These are phyloP conservation scores for Campoletis sonorensis DNA, from an alignment of 1,140 invertebrate species.

Conservation along the genomic window DNA sequence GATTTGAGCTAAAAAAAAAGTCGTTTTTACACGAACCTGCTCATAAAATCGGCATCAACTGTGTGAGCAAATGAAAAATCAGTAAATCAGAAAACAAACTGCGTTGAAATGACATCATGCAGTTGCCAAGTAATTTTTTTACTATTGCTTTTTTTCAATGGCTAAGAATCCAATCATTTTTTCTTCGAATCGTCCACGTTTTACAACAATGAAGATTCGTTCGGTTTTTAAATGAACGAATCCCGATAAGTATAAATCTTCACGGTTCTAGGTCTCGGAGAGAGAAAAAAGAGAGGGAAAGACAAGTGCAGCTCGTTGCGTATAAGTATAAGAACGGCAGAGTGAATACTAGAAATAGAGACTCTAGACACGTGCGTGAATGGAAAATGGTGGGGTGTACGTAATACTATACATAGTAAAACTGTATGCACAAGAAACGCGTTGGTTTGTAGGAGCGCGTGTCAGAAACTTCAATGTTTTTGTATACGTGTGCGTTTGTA, in stretches of 20 bases:
- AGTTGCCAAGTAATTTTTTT: too few relatives aligned
- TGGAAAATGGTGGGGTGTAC: constrained; percentile 15
- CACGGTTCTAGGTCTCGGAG: background rate
- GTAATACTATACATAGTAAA: constrained; percentile 14
- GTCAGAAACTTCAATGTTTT: constrained; percentile 4
- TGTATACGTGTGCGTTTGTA: background rate
- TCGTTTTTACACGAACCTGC: too few relatives aligned
- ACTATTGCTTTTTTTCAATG: too few relatives aligned
- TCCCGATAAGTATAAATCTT: background rate
- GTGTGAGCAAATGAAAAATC: too few relatives aligned
- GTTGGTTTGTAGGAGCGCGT: constrained; percentile 41
- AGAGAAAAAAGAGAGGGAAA: background rate
- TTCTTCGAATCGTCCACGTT: background rate
- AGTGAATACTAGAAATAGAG: constrained; percentile 35
- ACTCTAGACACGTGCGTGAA: constrained; percentile 44
- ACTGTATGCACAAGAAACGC: constrained; percentile 51
- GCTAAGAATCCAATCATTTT: background rate
- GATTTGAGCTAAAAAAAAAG: too few relatives aligned
- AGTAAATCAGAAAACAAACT: too few relatives aligned
- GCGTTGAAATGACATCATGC: too few relatives aligned
- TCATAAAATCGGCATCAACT: too few relatives aligned
- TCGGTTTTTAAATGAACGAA: background rate
- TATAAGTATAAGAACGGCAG: background rate
- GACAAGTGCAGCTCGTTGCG: background rate
- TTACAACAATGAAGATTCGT: background rate